phyloP scores from a whole-genome alignment of 2,113 vertebrate species.

The Rhipidura dahli region DNA sequence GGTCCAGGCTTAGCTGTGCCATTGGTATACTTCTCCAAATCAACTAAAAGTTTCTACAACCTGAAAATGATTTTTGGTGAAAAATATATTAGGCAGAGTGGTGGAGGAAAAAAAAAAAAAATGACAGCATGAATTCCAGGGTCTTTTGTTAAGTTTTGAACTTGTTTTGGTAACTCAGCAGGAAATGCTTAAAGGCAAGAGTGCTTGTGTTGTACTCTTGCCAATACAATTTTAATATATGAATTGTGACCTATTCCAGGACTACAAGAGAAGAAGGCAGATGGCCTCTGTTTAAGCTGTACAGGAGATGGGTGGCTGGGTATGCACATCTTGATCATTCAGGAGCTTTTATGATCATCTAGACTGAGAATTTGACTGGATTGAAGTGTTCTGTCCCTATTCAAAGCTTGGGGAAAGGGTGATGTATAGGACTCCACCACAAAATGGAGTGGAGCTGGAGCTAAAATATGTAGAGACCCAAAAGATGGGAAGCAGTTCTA shows the following conservation, averaged over 20 bases:
- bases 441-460: background rate
- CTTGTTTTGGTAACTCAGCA: background rate
- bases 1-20: background rate
- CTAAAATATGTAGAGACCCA: background rate
- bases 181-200: background rate
- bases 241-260: background rate
- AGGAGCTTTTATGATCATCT: background rate
- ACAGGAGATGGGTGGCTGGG: background rate
- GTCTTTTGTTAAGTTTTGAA: background rate
- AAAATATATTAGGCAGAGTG: background rate
- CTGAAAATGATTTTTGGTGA: background rate
- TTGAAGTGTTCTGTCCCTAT: background rate
- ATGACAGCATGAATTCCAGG: background rate
- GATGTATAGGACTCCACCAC: background rate
- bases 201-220: background rate
- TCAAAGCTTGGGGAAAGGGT: background rate
- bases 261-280: background rate
- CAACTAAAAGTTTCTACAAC: background rate
- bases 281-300: background rate
- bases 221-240: background rate
- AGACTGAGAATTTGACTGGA: background rate
- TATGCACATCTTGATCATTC: background rate
- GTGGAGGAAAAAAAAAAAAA: background rate
- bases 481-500: background rate
- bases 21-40: background rate